Base-by-base conservation (phyloP, 2,888 invertebrate species). In the Drosophila hamatofila region DNA sequence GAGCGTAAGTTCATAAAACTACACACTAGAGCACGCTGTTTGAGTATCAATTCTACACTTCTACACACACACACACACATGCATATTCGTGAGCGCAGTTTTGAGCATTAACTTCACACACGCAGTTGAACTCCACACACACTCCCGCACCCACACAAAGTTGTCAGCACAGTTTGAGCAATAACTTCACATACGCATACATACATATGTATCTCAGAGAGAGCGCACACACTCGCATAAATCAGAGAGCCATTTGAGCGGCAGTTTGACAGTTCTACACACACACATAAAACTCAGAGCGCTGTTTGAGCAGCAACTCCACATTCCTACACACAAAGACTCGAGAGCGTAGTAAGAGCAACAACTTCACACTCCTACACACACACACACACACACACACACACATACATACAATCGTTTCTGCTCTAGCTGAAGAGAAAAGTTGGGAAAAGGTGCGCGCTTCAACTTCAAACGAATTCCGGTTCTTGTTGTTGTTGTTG, bases 381-480 rank as follows among this genome's bases (percentile, higher is more conserved):
- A 61, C 48, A 54, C 49, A 59, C 52, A 60, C 51, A 52, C 52
- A 58, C 21, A 46, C n/a, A n/a, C n/a, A n/a, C 48, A 54, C 49
- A 59, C 52, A 60, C 51, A 52, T 49, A 58, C 37, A 30, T n/a
- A 25, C 37, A 49, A 8, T 27, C 21, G 35, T 23, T 21, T 21
- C 49, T 21, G 12, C 54, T 58, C 30, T 18, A 49, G 14, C 25
- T 61, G 27, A 58, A 70, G 63, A 66, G 65, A 63, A 52, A 52
- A 62, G 41, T 65, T 46, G 72, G 66, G 51, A 67, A 80, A 80
- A 75, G 83, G 76, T 83, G 78, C 66, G 55, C 61, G 73, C 64
- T 62, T 76, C 44, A 79, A 89, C 89, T 83, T 84, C 84, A 84
- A 84, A 84, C 82, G 70, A 71, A 84, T 88, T 87, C 84, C 88